Base-by-base conservation (phyloP, 2,113 vertebrate genomes). In the Nerophis lumbriciformis region DNA sequence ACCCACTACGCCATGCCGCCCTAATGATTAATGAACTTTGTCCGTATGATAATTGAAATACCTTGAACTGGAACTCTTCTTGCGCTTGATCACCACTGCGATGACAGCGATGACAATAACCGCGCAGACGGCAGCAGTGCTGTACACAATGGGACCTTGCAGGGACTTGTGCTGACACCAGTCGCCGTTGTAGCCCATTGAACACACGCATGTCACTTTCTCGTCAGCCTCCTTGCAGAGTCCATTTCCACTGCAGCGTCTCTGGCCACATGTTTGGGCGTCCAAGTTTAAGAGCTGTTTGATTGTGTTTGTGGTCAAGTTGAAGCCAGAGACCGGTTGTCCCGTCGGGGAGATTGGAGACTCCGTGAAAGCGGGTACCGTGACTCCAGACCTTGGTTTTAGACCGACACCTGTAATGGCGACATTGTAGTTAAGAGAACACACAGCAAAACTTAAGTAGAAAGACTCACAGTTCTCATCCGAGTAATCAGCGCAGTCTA, bases 391-490 rank as follows among this genome's bases (percentile, higher is more conserved):
- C 12, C 0, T 12, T 19, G 1, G 9, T 48, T 59, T 73, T 11
- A 50, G 10, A 16, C 12, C 13, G 3, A 74, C 48, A 78, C 90
- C 90, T 91, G 56, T 37, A 28, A n/a, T 28, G 15, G 52, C 35
- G 35, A 52, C 10, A 12, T 5, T 3, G n/a, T 0, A 37, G 2
- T 49, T 59, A 49, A 4, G 10, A 45, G 0, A 12, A 12, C 42
- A 12, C 5, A 11, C 42, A 45, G 42, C 5, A 12, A 11, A 12
- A 42, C 8, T 5, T 6, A n/a, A n/a, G n/a, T 15, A 28, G 1
- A 0, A n/a, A 8, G 9, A 69, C 87, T 81, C 76, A 96, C 95
- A 97, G 78, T 81, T 84, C 49, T 97, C 94, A 3, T 96, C 95
- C 0, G 94, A 95, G 65, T 90, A 81, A 5, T 96, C 93, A 0